Evolutionary conservation across 2,888 invertebrate genomes (phyloP).

Genomic region (Nebria brevicollis): DNA sequence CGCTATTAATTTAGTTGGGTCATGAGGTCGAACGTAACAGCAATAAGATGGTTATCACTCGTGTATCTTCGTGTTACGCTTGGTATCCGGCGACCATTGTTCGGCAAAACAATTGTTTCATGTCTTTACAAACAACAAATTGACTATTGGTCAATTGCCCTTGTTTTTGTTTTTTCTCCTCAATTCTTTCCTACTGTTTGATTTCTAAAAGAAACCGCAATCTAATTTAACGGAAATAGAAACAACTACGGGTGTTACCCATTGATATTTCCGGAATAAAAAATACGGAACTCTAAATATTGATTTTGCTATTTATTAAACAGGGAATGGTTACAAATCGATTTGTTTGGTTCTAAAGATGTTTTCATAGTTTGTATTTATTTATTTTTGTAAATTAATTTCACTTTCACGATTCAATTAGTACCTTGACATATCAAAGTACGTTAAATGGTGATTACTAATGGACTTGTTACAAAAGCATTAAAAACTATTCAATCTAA

Average conservation of each 20-base stretch:
- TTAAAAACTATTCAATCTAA: background rate
- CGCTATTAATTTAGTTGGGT: slow-evolving; percentile 3
- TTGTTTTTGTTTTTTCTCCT: background rate
- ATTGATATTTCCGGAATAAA: background rate
- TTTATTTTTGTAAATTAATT: background rate
- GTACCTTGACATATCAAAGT: slow-evolving; percentile 17
- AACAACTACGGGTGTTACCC: background rate
- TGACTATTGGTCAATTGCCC: slow-evolving; percentile 19
- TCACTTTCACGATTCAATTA: slow-evolving; percentile 7
- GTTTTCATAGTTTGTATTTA: background rate
- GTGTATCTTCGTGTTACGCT: slow-evolving; percentile 17
- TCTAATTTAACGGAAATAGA: background rate
- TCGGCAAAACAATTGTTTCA: slow-evolving; percentile 12
- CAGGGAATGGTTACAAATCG: background rate
- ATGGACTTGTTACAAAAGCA: background rate
- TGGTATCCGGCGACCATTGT: slow-evolving; percentile 16
- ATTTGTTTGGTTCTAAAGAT: background rate
- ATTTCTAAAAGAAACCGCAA: slow-evolving; percentile 22
- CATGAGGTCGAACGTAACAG: slow-evolving; percentile 4
- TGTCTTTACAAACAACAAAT: slow-evolving; percentile 12
- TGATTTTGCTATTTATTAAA: background rate
- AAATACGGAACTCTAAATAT: background rate
- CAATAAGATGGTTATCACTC: slow-evolving; percentile 3
- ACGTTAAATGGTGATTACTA: slow-evolving; percentile 6
- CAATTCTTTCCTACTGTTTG: background rate